These are phyloP conservation scores for Etheostoma cragini DNA, from an alignment of 2,113 vertebrate genomes.

Conservation along the genomic window DNA sequence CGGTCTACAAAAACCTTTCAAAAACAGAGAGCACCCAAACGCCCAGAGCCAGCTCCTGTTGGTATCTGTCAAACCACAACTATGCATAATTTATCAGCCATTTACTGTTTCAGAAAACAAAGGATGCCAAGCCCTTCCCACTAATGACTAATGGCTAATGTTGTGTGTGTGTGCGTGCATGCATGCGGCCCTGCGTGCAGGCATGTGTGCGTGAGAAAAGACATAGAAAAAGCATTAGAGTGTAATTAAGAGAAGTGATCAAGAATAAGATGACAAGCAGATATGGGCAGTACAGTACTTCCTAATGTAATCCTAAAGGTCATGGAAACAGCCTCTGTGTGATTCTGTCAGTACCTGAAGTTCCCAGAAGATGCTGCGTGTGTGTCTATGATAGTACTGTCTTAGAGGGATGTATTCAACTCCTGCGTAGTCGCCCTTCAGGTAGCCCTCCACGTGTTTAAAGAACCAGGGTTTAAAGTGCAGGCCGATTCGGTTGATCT, in stretches of 20 bases:
- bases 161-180: slow-evolving; percentile 41
- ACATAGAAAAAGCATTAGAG: slow-evolving; percentile 44
- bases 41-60: slow-evolving; percentile 31
- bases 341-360: slow-evolving; percentile 86
- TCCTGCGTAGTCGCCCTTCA: slow-evolving; percentile 82
- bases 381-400: slow-evolving; percentile 98
- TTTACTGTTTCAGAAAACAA: slow-evolving; percentile 64
- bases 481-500: slow-evolving; percentile 94
- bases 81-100: slow-evolving; percentile 81
- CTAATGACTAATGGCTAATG: slow-evolving; percentile 82
- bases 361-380: slow-evolving; percentile 99
- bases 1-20: slow-evolving; percentile 16
- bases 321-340: neutral
- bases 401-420: slow-evolving; percentile 94
- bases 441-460: slow-evolving; percentile 92
- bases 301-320: slow-evolving; percentile 27
- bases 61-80: slow-evolving; percentile 42
- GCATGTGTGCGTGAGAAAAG: slow-evolving; percentile 6
- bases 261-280: slow-evolving; percentile 29
- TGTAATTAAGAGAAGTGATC: slow-evolving; percentile 39
- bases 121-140: slow-evolving; percentile 57
- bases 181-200: slow-evolving; percentile 3
- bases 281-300: neutral
- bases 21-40: slow-evolving; percentile 26
- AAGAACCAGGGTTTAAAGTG: slow-evolving; percentile 99